A percentile compares a stretch with the other conserved stretches of the same genome.
These are phyloP conservation scores for Drosophila paramelanica DNA, from an alignment of 2,888 invertebrate genomes.

Conservation along the genomic window DNA sequence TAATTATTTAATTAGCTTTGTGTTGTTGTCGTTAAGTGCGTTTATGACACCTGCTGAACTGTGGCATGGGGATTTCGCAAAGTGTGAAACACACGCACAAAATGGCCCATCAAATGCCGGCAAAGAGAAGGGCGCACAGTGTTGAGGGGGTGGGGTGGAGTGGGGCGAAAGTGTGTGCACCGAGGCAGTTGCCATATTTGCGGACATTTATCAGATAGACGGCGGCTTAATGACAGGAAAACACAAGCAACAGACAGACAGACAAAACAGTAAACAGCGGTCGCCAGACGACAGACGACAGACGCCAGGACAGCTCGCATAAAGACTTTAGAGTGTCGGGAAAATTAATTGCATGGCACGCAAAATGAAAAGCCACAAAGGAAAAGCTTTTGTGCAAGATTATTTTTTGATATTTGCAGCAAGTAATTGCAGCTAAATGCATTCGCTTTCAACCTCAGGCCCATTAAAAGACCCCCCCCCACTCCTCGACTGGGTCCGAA, in stretches of 20 bases:
- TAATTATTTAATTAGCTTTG: conserved; percentile 50
- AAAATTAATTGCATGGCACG: conserved; percentile 57
- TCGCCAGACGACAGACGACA: conserved; percentile 21
- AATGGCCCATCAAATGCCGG: neutral
- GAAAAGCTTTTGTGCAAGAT: conserved; percentile 48
- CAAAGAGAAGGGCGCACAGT: neutral
- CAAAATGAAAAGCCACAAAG: conserved; percentile 41
- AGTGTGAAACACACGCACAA: conserved; percentile 45
- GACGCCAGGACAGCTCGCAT: conserved; percentile 23
- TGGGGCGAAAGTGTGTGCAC: conserved; percentile 32
- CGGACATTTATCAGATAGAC: conserved; percentile 41
- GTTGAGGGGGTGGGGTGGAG: neutral
- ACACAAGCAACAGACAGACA: neutral
- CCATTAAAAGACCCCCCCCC: neutral
- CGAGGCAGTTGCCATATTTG: conserved; percentile 32
- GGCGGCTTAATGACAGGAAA: conserved; percentile 46
- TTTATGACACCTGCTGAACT: conserved; percentile 61
- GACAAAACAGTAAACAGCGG: neutral
- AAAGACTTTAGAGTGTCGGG: conserved; percentile 35
- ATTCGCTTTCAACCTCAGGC: conserved; percentile 34
- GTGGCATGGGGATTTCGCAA: conserved; percentile 30
- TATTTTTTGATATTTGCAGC: conserved; percentile 50
- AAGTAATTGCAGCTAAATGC: conserved; percentile 55
- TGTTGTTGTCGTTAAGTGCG: conserved; percentile 39
- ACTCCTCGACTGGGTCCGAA: neutral